phyloP scores from a whole-genome alignment of 2,888 invertebrate genomes.

The Zhengitettix transpicula region DNA sequence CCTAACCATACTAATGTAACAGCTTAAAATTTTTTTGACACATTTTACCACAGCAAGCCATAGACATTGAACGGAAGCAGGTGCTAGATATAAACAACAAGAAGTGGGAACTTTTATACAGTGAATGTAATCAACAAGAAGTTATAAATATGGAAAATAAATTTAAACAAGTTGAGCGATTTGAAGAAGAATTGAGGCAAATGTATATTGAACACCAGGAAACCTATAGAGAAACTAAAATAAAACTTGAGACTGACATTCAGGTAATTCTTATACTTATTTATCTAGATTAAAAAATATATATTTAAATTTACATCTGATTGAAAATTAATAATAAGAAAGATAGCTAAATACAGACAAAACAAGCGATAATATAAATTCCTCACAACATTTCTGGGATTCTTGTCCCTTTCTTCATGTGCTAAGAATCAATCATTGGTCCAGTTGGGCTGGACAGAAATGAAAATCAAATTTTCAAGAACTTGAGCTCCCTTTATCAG shows the following conservation, averaged over 20 bases:
- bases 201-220: conserved; percentile 54
- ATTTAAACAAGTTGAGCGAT: conserved; percentile 34
- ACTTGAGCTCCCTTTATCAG: no score
- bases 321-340: no score
- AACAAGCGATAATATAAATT: no score
- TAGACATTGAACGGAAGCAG: conserved; percentile 45
- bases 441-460: no score
- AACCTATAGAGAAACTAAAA: conserved; percentile 36
- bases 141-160: conserved; percentile 40
- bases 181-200: conserved; percentile 38
- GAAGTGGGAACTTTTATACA: conserved; percentile 54
- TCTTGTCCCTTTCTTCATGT: no score
- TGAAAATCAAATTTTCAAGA: no score
- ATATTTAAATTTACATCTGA: no score
- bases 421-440: no score
- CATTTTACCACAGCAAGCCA: conserved; percentile 30
- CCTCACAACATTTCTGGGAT: no score
- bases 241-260: conserved; percentile 24
- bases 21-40: conserved; percentile 12
- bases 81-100: conserved; percentile 43
- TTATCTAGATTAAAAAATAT: no score
- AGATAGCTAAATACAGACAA: no score
- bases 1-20: no score
- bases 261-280: conserved; percentile 11
- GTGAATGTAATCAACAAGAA: conserved; percentile 47